A percentile compares a stretch with the other conserved stretches of the same genome.
Conservation (phyloP, 2,888 invertebrate species). For the Petrophora chlorosata region DNA sequence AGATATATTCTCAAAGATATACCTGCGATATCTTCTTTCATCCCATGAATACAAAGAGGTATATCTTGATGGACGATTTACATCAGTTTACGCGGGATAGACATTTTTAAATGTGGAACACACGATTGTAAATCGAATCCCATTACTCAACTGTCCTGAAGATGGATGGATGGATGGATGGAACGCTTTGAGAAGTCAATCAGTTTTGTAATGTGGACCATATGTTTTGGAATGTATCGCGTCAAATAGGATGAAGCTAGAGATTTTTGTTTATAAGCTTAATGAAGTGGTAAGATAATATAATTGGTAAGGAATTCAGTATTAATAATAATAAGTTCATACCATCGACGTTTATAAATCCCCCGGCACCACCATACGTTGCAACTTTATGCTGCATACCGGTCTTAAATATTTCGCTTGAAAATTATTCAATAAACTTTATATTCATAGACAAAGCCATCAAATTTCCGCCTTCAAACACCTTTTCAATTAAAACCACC, state of each 20-base stretch:
- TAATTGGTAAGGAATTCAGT: too few species aligned
- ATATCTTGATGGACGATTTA: constrained; percentile 49
- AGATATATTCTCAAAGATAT: constrained; percentile 39
- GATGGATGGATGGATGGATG: constrained; percentile 36
- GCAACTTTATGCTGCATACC: too few species aligned
- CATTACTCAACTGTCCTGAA: constrained; percentile 35
- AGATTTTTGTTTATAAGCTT: too few species aligned
- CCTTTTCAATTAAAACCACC: constrained; percentile 19
- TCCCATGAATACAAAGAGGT: constrained; percentile 74
- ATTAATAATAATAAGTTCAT: too few species aligned
- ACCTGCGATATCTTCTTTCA: constrained; percentile 60
- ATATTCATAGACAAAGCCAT: neutral
- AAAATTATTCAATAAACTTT: neutral
- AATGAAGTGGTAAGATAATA: too few species aligned
- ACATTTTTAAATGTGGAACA: constrained; percentile 37
- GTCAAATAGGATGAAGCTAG: too few species aligned
- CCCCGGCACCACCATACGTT: too few species aligned
- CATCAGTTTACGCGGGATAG: constrained; percentile 34
- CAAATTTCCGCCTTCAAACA: constrained; percentile 6
- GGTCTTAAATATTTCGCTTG: too few species aligned
- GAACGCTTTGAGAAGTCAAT: constrained; percentile 36
- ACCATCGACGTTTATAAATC: too few species aligned
- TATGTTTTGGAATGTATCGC: constrained; percentile 20
- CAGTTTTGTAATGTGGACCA: constrained; percentile 29
- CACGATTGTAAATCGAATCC: constrained; percentile 38